Percentiles rank a stretch among this genome's conserved stretches.
phyloP scores from a whole-genome alignment of 1,140 invertebrate genomes.

The Notospermus geniculatus region DNA sequence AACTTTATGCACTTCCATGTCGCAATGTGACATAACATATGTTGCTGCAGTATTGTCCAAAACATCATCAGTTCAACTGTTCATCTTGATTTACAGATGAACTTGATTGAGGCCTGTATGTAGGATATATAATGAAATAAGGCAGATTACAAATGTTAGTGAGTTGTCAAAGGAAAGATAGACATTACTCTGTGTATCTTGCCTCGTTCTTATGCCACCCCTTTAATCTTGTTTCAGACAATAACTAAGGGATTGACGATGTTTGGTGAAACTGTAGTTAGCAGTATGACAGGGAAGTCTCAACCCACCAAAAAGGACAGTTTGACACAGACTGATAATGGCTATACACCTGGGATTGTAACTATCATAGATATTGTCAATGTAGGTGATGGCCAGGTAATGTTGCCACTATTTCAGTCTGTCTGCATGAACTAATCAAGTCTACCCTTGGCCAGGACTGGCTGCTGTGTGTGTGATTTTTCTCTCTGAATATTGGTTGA shows the following conservation, averaged over 20 bases:
- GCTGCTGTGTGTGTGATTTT: too few relatives aligned
- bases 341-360: conserved; percentile 72
- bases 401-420: neutral
- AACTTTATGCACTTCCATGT: neutral
- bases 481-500: too few relatives aligned
- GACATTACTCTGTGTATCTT: too few relatives aligned
- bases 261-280: conserved; percentile 90
- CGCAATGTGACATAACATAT: neutral
- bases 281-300: conserved; percentile 73
- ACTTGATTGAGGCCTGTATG: too few relatives aligned
- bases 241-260: conserved; percentile 64
- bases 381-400: conserved; percentile 38
- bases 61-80: neutral
- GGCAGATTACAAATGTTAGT: too few relatives aligned
- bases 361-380: conserved; percentile 81
- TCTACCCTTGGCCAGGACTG: too few relatives aligned
- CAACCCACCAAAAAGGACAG: conserved; percentile 36
- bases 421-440: too few relatives aligned
- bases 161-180: too few relatives aligned
- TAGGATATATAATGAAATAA: too few relatives aligned
- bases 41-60: neutral
- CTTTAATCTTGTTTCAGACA: conserved; percentile 48
- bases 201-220: too few relatives aligned
- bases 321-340: conserved; percentile 38
- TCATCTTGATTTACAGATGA: too few relatives aligned